phyloP scores from a whole-genome alignment of 1,140 invertebrate genomes.

The Drosophila gunungcola region DNA sequence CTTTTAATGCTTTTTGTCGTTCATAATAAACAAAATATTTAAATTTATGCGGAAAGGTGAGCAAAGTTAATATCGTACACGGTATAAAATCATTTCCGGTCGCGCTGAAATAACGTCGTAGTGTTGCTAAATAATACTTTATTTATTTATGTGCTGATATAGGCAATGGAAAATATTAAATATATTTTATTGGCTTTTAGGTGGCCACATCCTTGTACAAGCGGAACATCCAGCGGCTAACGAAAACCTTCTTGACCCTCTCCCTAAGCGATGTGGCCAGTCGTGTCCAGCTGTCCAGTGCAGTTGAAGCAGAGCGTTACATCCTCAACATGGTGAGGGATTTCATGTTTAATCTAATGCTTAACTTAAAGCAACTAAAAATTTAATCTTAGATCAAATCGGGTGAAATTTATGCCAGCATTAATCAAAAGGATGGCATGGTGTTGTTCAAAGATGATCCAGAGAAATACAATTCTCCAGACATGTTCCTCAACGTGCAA shows the following conservation, averaged over 20 bases:
- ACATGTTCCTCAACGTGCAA: conserved; percentile 94
- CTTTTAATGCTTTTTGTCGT: conserved; percentile 1
- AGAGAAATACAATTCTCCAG: conserved; percentile 96
- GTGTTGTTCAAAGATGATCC: conserved; percentile 98
- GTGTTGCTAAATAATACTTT: not conserved
- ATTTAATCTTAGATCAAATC: conserved; percentile 93
- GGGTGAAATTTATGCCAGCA: conserved; percentile 98
- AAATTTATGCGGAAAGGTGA: conserved; percentile 9
- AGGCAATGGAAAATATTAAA: not conserved
- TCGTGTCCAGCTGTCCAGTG: conserved; percentile 93
- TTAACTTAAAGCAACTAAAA: not conserved
- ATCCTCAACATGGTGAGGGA: conserved; percentile 95
- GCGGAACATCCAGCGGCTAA: conserved; percentile 98
- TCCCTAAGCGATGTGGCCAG: conserved; percentile 97
- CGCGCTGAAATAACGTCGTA: not conserved
- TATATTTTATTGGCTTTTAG: conserved; percentile 82
- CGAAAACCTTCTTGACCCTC: conserved; percentile 98
- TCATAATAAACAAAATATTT: conserved; percentile 5
- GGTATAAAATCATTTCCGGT: conserved; percentile 4
- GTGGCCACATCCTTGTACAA: conserved; percentile 95
- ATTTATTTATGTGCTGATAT: too few relatives aligned
- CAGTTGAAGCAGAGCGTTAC: conserved; percentile 96
- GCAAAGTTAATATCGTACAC: not conserved
- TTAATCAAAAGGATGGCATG: conserved; percentile 99
- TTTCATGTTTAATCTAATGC: not conserved